A percentile compares a stretch with the other conserved stretches of the same genome.
phyloP scores from a whole-genome alignment of 2,888 invertebrate species.

The Cyclophora punctaria region DNA sequence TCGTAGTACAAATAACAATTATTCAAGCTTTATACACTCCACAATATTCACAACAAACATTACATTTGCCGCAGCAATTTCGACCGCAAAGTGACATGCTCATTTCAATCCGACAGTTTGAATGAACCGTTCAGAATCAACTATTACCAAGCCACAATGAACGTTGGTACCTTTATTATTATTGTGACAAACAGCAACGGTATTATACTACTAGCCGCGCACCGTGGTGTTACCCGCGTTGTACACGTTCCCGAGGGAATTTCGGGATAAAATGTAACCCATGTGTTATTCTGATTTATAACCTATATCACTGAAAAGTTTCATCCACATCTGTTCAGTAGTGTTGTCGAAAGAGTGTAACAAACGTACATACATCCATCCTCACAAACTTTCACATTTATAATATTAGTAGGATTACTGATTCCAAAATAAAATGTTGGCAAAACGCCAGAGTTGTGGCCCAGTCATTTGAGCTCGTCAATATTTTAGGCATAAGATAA shows the following conservation, averaged over 20 bases:
- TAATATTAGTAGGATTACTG: conserved; percentile 1
- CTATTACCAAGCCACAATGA: conserved; percentile 34
- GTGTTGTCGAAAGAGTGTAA: too few species aligned
- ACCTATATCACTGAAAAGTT: too few species aligned
- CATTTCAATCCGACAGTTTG: conserved; percentile 32
- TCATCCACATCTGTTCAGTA: too few species aligned
- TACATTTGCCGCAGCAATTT: conserved; percentile 16
- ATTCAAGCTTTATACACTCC: background rate
- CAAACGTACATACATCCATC: too few species aligned
- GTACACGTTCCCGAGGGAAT: too few species aligned
- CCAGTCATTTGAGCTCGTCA: background rate
- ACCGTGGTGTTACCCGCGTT: too few species aligned
- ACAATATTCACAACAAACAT: conserved; percentile 10
- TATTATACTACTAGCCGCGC: background rate
- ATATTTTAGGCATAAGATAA: background rate
- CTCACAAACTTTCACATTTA: too few species aligned
- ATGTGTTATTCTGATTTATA: too few species aligned
- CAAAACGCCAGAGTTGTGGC: too few species aligned
- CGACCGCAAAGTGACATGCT: conserved; percentile 27
- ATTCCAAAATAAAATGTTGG: conserved; percentile 4
- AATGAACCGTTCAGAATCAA: conserved; percentile 30
- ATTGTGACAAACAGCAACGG: conserved; percentile 8
- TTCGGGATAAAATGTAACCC: too few species aligned
- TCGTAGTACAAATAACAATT: background rate
- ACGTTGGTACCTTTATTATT: conserved; percentile 13